phyloP scores from a whole-genome alignment of 2,888 invertebrate genomes.

The Schrankia costaestrigalis region DNA sequence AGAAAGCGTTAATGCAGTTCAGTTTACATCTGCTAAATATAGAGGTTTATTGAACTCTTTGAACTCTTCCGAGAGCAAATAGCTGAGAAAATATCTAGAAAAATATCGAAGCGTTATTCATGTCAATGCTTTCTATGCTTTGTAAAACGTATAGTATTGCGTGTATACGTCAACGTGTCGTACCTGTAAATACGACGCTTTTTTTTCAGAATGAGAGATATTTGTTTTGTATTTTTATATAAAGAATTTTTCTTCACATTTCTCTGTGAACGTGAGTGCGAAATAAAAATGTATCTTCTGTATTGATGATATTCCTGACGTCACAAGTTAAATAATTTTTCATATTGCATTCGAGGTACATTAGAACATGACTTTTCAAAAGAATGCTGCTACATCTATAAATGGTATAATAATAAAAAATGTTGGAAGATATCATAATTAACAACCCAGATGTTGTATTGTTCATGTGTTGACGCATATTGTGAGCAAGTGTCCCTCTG shows the following conservation, averaged over 20 bases:
- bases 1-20: slow-evolving; percentile 38
- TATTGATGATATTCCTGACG: too few species aligned
- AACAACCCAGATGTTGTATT: slow-evolving; percentile 33
- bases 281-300: too few species aligned
- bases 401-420: slow-evolving; percentile 1
- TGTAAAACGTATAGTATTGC: neutral
- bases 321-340: too few species aligned
- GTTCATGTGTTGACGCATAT: slow-evolving; percentile 47
- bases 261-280: too few species aligned
- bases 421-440: slow-evolving; percentile 10
- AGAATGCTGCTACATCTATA: neutral
- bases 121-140: slow-evolving; percentile 1
- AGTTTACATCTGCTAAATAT: slow-evolving; percentile 47
- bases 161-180: too few species aligned
- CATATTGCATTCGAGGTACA: too few species aligned
- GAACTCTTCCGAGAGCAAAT: slow-evolving; percentile 42
- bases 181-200: too few species aligned
- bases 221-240: too few species aligned
- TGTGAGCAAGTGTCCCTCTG: slow-evolving; percentile 29
- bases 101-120: slow-evolving; percentile 14
- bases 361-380: neutral
- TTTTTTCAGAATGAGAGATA: too few species aligned
- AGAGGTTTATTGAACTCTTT: slow-evolving; percentile 50
- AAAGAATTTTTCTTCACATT: too few species aligned
- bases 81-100: slow-evolving; percentile 32